These are phyloP conservation scores for Gopherus evgoodei DNA, from an alignment of 2,113 vertebrate species.

Conservation along the genomic window DNA sequence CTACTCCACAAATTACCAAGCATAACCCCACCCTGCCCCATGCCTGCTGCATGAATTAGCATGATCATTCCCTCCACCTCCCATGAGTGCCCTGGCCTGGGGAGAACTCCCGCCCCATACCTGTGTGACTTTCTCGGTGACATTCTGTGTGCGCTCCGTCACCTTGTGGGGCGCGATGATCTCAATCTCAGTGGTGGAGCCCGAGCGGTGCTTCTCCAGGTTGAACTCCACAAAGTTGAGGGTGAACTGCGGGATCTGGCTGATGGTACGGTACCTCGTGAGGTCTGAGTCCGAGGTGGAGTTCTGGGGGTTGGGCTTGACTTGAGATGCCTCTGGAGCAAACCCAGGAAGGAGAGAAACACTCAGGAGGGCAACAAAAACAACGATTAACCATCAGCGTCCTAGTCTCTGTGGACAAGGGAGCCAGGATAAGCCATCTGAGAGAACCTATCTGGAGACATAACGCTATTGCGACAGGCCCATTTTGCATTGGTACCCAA, in stretches of 20 bases:
- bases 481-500: not conserved
- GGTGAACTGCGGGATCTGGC: conserved; percentile 94
- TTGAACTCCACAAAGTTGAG: conserved; percentile 92
- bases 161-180: conserved; percentile 96
- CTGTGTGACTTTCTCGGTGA: conserved; percentile 99
- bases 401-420: not conserved
- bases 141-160: conserved; percentile 95
- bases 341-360: not conserved
- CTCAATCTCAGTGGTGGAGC: conserved; percentile 94
- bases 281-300: conserved; percentile 91
- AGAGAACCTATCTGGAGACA: not conserved
- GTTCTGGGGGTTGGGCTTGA: conserved; percentile 88
- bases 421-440: not conserved
- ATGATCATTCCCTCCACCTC: not conserved
- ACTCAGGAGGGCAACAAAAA: not conserved
- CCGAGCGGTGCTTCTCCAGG: conserved; percentile 90
- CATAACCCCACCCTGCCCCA: not conserved
- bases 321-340: conserved; percentile 80
- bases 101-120: conserved; percentile 66
- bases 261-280: conserved; percentile 89
- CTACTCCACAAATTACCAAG: not conserved
- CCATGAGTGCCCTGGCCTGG: not conserved
- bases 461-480: not conserved
- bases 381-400: not conserved
- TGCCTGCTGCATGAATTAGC: not conserved